phyloP scores from a whole-genome alignment of 2,888 invertebrate species.

The Caenorhabditis drosophilae region DNA sequence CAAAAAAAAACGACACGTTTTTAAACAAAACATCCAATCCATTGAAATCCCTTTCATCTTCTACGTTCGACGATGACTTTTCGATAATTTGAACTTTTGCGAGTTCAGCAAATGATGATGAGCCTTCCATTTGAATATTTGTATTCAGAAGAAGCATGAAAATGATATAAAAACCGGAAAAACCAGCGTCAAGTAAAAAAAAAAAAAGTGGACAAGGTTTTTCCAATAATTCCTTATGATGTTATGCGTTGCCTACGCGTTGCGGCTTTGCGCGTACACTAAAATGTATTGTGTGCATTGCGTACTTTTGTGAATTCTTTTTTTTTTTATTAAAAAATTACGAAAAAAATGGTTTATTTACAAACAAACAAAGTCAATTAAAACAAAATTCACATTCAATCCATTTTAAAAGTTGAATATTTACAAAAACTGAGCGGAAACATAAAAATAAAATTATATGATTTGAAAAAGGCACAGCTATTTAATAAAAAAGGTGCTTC shows the following conservation, averaged over 20 bases:
- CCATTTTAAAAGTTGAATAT: too few relatives aligned
- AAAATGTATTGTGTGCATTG: too few relatives aligned
- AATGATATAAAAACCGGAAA: not conserved
- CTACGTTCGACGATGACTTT: not conserved
- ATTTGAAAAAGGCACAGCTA: too few relatives aligned
- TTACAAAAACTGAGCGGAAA: too few relatives aligned
- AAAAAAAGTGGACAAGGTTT: not conserved
- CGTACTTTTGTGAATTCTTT: too few relatives aligned
- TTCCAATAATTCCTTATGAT: not conserved
- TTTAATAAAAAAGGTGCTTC: too few relatives aligned
- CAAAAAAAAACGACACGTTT: not conserved
- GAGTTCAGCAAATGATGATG: not conserved
- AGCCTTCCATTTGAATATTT: not conserved
- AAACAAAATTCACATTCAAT: too few relatives aligned
- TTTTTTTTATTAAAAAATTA: too few relatives aligned
- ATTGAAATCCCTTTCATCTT: not conserved
- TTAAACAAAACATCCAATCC: not conserved
- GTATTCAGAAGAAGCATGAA: not conserved
- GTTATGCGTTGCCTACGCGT: not conserved
- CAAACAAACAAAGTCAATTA: too few relatives aligned
- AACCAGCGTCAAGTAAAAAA: not conserved
- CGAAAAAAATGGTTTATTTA: too few relatives aligned
- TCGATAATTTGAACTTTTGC: not conserved
- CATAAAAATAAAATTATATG: too few relatives aligned
- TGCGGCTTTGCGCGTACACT: not conserved